Base-by-base conservation (phyloP, 2,888 invertebrate species). In the Bombylius discolor region DNA sequence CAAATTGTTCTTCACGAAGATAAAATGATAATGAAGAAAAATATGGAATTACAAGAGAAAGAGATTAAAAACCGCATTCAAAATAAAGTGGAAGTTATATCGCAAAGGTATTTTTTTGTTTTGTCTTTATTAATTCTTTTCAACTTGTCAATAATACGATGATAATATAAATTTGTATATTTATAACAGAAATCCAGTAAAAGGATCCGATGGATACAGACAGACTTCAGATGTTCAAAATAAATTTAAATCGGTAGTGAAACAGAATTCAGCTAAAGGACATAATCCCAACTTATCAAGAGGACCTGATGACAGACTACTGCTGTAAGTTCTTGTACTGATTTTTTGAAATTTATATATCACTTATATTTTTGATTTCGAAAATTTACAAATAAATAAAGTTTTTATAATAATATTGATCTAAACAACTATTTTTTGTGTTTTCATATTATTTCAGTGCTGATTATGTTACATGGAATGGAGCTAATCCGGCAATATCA, bases 391-490 rank as follows among this genome's bases (percentile, higher is more conserved):
- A 44, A 12, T 44, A 44, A 44, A 6, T 13, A 42, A 32, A 48
- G 32, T 32, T 48, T 32, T 31, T 1, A 48, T n/a, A n/a, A 12
- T 13, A 14, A 47, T n/a, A 9, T 23, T 12, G 11, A 4, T 3
- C 8, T 3, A 47, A 9, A 23, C 11, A 47, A 47, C n/a, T n/a
- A n/a, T 14, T 23, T 48, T 14, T 33, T 32, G 9, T 49, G 32
- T 49, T 54, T 55, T 49, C 51, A 12, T 51, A 53, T 12, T 5
- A 44, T 61, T 60, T 56, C 67, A 90, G 89, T 57, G 82, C 83
- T 60, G 89, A 90, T 67, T 91, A 91, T 67, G 79, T 89, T 51
- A 83, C 88, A 5, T 90, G 90, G 89, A 84, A 85, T 62, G 90
- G 90, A 0, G 84, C 89, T 0, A 85, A 89, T 71, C 81, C 83